A percentile compares a stretch with the other conserved stretches of the same genome.
These are phyloP conservation scores for Danio albolineatus DNA, from an alignment of 2,797 vertebrate species.

Conservation along the genomic window DNA sequence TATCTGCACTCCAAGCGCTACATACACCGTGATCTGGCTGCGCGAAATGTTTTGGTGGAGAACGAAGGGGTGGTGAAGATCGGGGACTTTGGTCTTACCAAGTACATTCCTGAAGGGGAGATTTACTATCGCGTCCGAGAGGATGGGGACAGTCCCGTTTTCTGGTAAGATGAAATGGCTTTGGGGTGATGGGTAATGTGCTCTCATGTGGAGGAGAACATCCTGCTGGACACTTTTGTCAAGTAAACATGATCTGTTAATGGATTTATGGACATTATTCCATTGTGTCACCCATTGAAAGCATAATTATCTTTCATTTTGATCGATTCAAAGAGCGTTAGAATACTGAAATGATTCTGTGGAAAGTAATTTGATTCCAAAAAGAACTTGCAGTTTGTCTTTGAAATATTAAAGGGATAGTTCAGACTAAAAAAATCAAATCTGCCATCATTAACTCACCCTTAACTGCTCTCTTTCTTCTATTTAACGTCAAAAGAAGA, in stretches of 20 bases:
- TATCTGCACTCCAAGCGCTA: constrained; percentile 89
- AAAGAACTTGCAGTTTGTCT: too few species aligned
- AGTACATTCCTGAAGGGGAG: constrained; percentile 88
- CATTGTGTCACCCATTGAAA: constrained; percentile 4
- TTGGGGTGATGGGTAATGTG: constrained; percentile 20
- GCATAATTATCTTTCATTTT: constrained; percentile 5
- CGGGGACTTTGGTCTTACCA: constrained; percentile 92
- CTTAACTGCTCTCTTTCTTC: too few species aligned
- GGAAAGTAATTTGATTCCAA: too few species aligned
- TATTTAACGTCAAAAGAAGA: too few species aligned
- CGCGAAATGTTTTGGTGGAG: constrained; percentile 91
- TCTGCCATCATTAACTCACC: too few species aligned
- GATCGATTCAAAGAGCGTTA: not conserved
- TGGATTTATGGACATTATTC: constrained; percentile 8
- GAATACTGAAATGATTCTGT: too few species aligned
- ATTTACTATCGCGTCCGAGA: constrained; percentile 90
- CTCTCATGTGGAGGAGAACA: not conserved
- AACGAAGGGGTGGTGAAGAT: constrained; percentile 90
- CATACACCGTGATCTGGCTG: constrained; percentile 91
- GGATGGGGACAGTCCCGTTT: constrained; percentile 92
- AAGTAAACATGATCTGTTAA: constrained; percentile 16
- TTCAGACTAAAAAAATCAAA: too few species aligned
- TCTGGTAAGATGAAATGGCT: constrained; percentile 79
- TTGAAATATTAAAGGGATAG: not conserved
- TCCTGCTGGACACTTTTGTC: not conserved